Evolutionary conservation across 1,140 invertebrate species (phyloP), one percentile per base, ranked within the genome.

Genomic region (Drosophila orosa): DNA sequence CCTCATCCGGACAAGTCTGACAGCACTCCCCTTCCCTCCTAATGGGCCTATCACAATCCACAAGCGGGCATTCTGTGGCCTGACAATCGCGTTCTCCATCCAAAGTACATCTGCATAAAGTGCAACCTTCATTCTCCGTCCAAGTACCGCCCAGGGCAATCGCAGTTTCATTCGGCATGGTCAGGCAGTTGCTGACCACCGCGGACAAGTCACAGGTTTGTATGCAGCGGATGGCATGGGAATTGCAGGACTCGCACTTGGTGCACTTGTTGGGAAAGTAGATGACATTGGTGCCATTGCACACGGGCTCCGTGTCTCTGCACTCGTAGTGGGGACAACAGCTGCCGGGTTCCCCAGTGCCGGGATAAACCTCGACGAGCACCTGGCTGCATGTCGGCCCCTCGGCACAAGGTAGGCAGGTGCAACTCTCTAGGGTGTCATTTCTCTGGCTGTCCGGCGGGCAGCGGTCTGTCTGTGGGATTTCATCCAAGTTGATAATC

Each of bases 281-380:
- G 9, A 9, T 65, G 3, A 57, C 10, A 12, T 58, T 68, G 0
- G 9, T 22, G 0, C n/a, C 60, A 12, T 31, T 48, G 39, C 89
- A 90, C 10, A 50, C 12, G 6, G 69, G 71, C 48, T 75, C 55
- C 3, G 24, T 8, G 7, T 56, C 72, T 2, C 8, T 29, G 37
- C 89, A 91, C 9, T 63, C n/a, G 45, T 77, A 91, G 17, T 27
- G 42, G 9, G 74, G 33, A 54, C 90, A 91, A 55, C 90, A 90
- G 24, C 40, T 86, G 17, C 89, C 89, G 3, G 90, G 90, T 35
- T 57, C 2, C 2, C 50, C 81, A 25, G 37, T 67, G 76, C 22
- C n/a, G 10, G 10, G 31, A 54, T 56, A 37, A 15, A 78, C 29
- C 29, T 80, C 67, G 8, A 84, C 31, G 6, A 79, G 50, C n/a